Evolutionary conservation across 2,113 vertebrate genomes (phyloP), one percentile per base, ranked within the genome.

Genomic region (Serilophus lunatus): DNA sequence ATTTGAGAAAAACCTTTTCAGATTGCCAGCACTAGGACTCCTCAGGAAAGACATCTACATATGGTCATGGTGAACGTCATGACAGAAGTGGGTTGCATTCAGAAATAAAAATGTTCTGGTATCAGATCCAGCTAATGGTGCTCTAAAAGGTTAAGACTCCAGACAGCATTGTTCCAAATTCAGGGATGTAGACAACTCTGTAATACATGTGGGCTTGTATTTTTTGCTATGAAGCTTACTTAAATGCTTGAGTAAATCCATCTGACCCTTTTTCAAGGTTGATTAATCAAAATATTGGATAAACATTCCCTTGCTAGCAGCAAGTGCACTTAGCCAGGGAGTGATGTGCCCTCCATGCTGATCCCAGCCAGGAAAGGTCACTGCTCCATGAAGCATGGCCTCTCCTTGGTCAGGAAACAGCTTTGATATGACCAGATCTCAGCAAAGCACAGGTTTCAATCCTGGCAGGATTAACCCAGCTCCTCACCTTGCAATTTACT

Each of bases 191-290:
- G 59, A 42, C 23, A 47, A 59, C 63, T 49, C 77, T 22, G 17
- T 57, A 36, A 68, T 57, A 88, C 59, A 54, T 22, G 36, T 5
- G 10, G n/a, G 25, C 19, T 86, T 63, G 1, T 7, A 4, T 31
- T 9, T 82, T 85, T 71, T 83, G 60, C 83, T 51, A 50, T 10
- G 50, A 88, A 95, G 71, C 82, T 86, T 94, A 87, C 76, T 92
- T 57, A 74, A 75, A 88, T 74, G 79, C 66, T 69, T 66, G 63
- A 88, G 82, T 66, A 93, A 93, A 86, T 35, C 86, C 80, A 74
- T 74, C 86, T 92, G 91, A 93, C 86, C 79, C 92, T 80, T 86
- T 93, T 77, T 83, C 88, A 94, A 94, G 93, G 94, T 24, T 88
- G 88, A 88, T 95, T 85, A 95, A 79, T 90, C 77, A 59, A 38